Evolutionary conservation across 35 echinoderm and acorn worm genomes (phyloP), one percentile per base, ranked within the genome.

Genomic region (Strongylocentrotus purpuratus): DNA sequence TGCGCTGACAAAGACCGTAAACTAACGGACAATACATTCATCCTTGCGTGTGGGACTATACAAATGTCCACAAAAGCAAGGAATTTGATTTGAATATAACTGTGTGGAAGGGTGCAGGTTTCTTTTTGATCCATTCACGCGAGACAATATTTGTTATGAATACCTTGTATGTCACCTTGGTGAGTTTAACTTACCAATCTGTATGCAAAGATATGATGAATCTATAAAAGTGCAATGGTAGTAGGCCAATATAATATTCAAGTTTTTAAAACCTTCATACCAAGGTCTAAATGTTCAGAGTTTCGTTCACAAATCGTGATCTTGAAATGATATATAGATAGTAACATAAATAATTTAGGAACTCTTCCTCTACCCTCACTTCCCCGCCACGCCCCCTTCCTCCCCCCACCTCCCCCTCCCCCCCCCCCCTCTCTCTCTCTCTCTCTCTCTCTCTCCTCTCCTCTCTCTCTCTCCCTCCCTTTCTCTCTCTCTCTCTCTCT

Each of bases 21-120:
- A n/a, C 20, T 78, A n/a, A 78, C 65, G 65, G 65, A 78, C 87
- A 89, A 89, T 89, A 35, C 87, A 46, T 46, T 22, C 87, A 89
- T 89, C 87, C 87, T 89, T 45, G 87, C 87, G 87, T 89, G 32
- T 89, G 87, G 11, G 87, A 89, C 87, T 46, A 89, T 89, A 45
- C 87, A 89, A 89, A 46, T 33, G 14, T 89, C 45, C 7, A 89
- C 87, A 89, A 89, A 45, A 46, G 87, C 20, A n/a, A 78, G 32
- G 87, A 89, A 89, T 89, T 89, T 89, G 33, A 45, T 89, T 89
- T 33, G 32, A 89, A 89, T 89, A 89, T 89, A 89, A 89, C 87
- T 89, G 87, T 88, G 32, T 89, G 20, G 65, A 78, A 78, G 65
- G 65, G 65, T 78, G 65, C 65, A 78, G 65, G 65, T 31, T 78